Percentiles rank a stretch among this genome's conserved stretches.
Conservation (phyloP, 2,113 vertebrate genomes). For the human (Homo sapiens) region DNA sequence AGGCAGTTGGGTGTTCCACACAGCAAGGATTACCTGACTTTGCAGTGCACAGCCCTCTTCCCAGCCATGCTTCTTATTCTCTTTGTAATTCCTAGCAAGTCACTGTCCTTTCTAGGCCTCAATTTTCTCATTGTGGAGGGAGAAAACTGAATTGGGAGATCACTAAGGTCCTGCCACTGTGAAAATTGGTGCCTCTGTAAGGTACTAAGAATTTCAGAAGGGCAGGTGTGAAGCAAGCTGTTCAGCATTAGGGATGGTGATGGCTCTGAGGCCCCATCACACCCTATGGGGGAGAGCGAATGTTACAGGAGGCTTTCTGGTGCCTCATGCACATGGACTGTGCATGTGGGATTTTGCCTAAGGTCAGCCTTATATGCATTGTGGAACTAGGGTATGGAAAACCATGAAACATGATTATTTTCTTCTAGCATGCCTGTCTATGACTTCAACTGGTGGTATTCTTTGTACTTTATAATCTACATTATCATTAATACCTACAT, state of each 20-base stretch:
- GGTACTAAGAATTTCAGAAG: not conserved
- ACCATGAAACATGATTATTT: not conserved
- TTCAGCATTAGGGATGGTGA: not conserved
- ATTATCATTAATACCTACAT: constrained; percentile 95
- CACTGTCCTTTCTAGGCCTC: not conserved
- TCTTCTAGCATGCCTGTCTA: constrained; percentile 95
- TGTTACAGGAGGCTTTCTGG: not conserved
- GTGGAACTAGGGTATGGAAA: not conserved
- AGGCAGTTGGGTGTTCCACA: not conserved
- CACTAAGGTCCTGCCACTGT: not conserved
- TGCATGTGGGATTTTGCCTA: not conserved
- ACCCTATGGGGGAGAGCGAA: not conserved
- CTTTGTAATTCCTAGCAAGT: not conserved
- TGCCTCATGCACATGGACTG: rapidly evolving
- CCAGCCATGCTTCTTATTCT: not conserved
- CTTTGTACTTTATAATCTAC: constrained; percentile 93
- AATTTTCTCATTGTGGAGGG: not conserved
- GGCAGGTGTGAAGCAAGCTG: not conserved
- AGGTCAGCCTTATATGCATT: not conserved
- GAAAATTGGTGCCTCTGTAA: not conserved
- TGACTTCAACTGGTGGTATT: constrained; percentile 89
- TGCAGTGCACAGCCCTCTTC: not conserved
- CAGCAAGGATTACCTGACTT: not conserved
- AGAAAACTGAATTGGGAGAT: not conserved
- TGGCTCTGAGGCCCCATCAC: rapidly evolving